Conservation (phyloP, 2,113 vertebrate species). For the Hydrolagus affinis region DNA sequence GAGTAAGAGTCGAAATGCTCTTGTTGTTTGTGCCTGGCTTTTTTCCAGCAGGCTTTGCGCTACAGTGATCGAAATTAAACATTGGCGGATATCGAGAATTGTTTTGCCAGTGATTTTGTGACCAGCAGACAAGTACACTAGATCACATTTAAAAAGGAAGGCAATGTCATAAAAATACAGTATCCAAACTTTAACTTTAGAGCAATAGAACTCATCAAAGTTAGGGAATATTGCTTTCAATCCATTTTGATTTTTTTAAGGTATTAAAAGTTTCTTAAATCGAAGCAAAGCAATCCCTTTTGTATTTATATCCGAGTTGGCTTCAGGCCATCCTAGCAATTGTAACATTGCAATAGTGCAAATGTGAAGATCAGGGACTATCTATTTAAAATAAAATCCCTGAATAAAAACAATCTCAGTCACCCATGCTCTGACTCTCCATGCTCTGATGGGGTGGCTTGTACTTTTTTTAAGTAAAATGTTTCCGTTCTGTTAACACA, state of each 20-base stretch:
- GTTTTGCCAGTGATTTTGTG: neutral
- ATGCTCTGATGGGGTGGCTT: too few relatives aligned
- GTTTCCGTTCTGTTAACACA: too few relatives aligned
- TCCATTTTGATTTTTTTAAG: constrained; percentile 25
- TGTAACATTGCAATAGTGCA: neutral
- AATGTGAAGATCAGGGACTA: neutral
- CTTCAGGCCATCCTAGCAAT: neutral
- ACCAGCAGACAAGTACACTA: neutral
- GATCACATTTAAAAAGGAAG: too few relatives aligned
- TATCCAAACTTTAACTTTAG: neutral
- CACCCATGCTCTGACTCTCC: too few relatives aligned
- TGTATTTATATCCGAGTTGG: neutral
- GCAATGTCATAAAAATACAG: neutral
- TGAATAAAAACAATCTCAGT: neutral
- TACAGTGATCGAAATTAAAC: neutral
- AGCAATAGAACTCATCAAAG: constrained; percentile 26
- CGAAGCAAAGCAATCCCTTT: constrained; percentile 22
- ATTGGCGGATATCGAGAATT: neutral
- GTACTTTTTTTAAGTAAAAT: too few relatives aligned
- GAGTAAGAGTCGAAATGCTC: neutral
- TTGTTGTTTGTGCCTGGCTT: neutral
- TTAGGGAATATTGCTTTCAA: neutral
- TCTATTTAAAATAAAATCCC: constrained; percentile 7
- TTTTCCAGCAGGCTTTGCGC: neutral
- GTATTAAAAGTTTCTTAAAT: neutral